Base-by-base conservation (phyloP, 2,797 vertebrate species). In the Melanotaenia boesemani region DNA sequence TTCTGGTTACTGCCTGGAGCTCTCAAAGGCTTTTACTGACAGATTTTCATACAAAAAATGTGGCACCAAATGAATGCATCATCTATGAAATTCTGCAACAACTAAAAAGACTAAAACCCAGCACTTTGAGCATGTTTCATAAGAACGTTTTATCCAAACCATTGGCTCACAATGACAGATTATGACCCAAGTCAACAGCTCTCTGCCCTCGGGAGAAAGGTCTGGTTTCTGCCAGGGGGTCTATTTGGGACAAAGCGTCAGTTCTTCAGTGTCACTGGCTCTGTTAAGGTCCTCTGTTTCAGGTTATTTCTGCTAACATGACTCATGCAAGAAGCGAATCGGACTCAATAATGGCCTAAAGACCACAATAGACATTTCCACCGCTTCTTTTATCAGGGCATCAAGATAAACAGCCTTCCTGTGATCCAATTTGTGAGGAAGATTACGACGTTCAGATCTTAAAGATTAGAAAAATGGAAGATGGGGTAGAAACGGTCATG, bases 251-350 rank as follows among this genome's bases (percentile, higher is more conserved):
- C 90, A 91, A 91, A 90, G 89, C 62, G 0, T 8, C 24, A 48
- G 56, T 91, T 92, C 88, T 91, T 90, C 86, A 68, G 78, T 66
- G 82, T 88, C 78, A 52, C 67, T 71, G 72, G 64, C 56, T 76
- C 74, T 70, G 44, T 86, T 84, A 78, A 86, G 80, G 58, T 56
- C 67, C 65, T 85, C 80, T 77, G 81, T 88, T 82, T 90, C 82
- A 83, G 84, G 85, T 91, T 83, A 86, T 91, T 90, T 86, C 80
- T 76, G 84, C 46, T 39, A 80, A 77, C 80, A 72, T 89, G 89
- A 91, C 88, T 92, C 86, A 81, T 69, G 69, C 71, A 74, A 63
- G 6, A 72, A 85, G 74, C 1, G 79, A 91, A 90, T 83, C 64
- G 80, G 77, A 92, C 79, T 85, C 84, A 82, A 78, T 79, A 81